Evolutionary conservation across 2,888 invertebrate species (phyloP), one percentile per base, ranked within the genome.

Genomic region (Flexamia atlantica): DNA sequence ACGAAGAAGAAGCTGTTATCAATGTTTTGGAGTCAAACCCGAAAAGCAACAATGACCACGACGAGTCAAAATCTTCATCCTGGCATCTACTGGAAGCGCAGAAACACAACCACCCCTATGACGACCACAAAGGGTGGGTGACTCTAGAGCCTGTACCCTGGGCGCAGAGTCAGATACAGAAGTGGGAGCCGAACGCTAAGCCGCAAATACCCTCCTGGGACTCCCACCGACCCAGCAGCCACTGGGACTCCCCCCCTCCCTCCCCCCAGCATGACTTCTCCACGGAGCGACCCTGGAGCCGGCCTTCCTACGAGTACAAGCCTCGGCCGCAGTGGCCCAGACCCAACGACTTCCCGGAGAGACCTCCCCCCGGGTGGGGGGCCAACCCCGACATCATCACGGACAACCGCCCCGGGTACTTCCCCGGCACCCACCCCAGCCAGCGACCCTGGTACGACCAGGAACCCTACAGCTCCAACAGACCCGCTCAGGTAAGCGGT

Each of bases 81-180:
- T 89, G 89, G 89, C 88, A 88, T 76, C 74, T 88, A 14, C 83
- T 88, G 25, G 86, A 88, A 32, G 85, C 88, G 2, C 87, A 88
- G 74, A 85, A 87, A 12, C 88, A 88, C 82, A 92, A 93, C 85
- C 92, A 93, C 88, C 93, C 94, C 0, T 93, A 92, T 86, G 94
- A 95, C 84, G 94, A 95, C 86, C 93, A 94, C 88, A 94, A 94
- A 83, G 95, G 95, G 0, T 96, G 96, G 96, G 95, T 96, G 0
- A 93, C 94, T 0, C 89, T 96, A 83, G 95, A 96, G 86, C 95
- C 88, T 94, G 4, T 96, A 4, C 95, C 95, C 0, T 96, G 95
- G 95, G 95, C 95, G 0, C 93, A 94, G 14, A 95, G 95, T 87
- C 95, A 95, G 90, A 94, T 95, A 86, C 95, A 95, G 0, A 95